Evolutionary conservation across 2,888 invertebrate genomes (phyloP).

Genomic region (Nezara viridula): DNA sequence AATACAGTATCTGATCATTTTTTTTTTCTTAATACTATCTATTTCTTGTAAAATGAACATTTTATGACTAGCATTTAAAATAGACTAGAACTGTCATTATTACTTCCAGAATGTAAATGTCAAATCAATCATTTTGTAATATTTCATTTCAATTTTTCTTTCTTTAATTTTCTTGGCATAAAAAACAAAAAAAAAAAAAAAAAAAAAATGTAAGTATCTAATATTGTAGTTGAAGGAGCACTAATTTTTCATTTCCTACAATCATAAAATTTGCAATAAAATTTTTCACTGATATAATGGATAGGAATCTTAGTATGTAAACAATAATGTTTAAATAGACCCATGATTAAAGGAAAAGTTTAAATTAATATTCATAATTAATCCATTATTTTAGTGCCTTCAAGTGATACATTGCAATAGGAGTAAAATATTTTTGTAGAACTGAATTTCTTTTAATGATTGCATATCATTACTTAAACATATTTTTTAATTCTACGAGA

Average conservation of each 20-base stretch:
- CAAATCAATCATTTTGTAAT: conserved; percentile 35
- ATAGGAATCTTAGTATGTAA: conserved; percentile 37
- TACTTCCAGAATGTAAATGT: background rate
- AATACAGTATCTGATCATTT: too few species aligned
- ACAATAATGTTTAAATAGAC: conserved; percentile 21
- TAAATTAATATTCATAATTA: conserved; percentile 43
- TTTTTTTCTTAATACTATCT: background rate
- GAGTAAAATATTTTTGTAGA: conserved; percentile 58
- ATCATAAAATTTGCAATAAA: conserved; percentile 19
- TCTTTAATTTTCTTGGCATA: background rate
- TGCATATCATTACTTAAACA: conserved; percentile 58
- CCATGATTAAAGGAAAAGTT: background rate
- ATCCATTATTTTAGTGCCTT: conserved; percentile 59
- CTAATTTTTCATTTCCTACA: background rate
- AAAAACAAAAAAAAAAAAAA: background rate
- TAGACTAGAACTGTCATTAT: conserved; percentile 29
- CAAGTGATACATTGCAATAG: conserved; percentile 60
- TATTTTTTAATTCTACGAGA: conserved; percentile 55
- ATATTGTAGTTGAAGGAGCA: background rate
- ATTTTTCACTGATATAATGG: conserved; percentile 31
- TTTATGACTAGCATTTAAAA: background rate
- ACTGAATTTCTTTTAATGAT: conserved; percentile 54
- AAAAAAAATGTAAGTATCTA: background rate
- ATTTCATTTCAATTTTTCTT: background rate
- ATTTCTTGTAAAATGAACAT: background rate